These are phyloP conservation scores for Corvus moneduloides DNA, from an alignment of 2,113 vertebrate species.

Conservation along the genomic window DNA sequence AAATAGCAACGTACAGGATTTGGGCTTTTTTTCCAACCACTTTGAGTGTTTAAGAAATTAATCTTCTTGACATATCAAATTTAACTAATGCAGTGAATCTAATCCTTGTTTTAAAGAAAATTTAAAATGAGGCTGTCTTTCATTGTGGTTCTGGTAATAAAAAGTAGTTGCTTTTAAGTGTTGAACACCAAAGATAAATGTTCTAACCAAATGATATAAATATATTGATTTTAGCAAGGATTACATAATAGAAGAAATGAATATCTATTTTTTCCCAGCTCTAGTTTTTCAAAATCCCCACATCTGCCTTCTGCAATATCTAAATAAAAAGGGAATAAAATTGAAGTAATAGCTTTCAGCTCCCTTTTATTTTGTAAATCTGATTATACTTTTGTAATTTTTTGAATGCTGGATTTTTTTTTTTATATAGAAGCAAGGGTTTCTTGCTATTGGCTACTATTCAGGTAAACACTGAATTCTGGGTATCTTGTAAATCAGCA, in stretches of 20 bases:
- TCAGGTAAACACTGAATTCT: not conserved
- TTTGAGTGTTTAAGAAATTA: not conserved
- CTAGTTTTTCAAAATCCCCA: not conserved
- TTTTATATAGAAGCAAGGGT: not conserved
- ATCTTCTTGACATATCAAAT: not conserved
- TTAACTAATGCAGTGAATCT: not conserved
- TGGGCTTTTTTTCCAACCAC: not conserved
- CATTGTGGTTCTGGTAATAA: not conserved
- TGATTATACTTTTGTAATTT: not conserved
- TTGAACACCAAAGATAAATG: not conserved
- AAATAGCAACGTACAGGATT: not conserved
- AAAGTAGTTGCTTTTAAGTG: not conserved
- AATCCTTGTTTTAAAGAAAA: not conserved
- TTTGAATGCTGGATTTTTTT: not conserved
- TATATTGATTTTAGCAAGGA: not conserved
- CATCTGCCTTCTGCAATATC: not conserved
- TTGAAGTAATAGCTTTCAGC: not conserved
- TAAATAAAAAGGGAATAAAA: not conserved
- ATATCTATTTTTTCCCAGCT: not conserved
- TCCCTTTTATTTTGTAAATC: not conserved
- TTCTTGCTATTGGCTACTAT: not conserved
- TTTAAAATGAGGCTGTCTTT: not conserved
- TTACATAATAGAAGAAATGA: fast-evolving
- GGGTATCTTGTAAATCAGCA: not conserved
- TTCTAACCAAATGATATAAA: not conserved